Base-by-base conservation (phyloP, 2,113 vertebrate genomes). In the Pseudorhombus dupliciocellatus region DNA sequence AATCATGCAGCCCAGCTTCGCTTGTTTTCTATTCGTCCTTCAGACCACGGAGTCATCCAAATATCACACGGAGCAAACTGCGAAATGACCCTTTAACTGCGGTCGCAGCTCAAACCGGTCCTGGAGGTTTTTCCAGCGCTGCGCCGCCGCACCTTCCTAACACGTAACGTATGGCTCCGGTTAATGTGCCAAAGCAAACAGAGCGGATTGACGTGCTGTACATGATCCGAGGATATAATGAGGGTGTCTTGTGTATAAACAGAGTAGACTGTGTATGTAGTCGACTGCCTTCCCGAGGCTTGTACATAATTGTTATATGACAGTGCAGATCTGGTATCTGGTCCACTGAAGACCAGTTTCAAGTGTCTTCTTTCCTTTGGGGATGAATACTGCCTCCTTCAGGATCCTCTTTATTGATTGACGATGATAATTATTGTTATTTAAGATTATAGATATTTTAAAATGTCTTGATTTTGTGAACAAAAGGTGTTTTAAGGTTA, bases 281-380 rank as follows among this genome's bases (percentile, higher is more conserved):
- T 71, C 54, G 66, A 81, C 68, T 57, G 80, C 80, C 80, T 77
- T 68, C 60, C 68, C n/a, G 46, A 77, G 87, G 74, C 70, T 63
- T 91, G 89, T 90, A 90, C 53, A 92, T 88, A 87, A 31, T 78
- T 88, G 73, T 83, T 84, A 55, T 77, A 78, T 86, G 55, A 69
- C 74, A 87, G 75, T 84, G 75, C 86, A 87, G 81, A 88, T 87
- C 84, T 89, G 84, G 83, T 83, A 84, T 89, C 84, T 87, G 86
- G 88, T 86, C 84, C 70, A 81, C 65, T 75, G 76, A 79, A 82
- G 87, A 77, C 86, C 86, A 84, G 77, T 63, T 71, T 88, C 53
- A 86, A 87, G 91, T 89, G 88, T 92, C 84, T 88, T 91, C 88
- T 90, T 84, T 76, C 75, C 84, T 87, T 78, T 67, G 84, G 74